Conservation (phyloP, 2,888 invertebrate species). For the Podabrus alpinus region DNA sequence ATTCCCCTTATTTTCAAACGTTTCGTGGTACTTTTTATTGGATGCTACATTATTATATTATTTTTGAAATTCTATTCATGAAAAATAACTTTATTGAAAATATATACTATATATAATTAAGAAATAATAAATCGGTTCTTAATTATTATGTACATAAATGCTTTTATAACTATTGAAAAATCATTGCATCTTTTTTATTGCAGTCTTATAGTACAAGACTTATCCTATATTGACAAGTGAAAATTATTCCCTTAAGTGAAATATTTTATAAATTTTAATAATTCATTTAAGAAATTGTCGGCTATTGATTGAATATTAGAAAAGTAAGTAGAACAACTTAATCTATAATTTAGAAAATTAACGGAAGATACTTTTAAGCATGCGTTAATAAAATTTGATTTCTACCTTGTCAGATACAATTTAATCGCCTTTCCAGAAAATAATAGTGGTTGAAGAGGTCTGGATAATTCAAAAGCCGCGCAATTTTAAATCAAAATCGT, state of each 20-base stretch:
- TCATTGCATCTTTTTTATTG: no score
- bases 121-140: no score
- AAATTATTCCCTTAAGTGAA: neutral
- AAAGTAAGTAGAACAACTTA: neutral
- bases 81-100: no score
- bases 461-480: neutral
- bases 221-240: neutral
- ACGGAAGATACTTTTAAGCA: neutral
- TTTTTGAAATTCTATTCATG: no score
- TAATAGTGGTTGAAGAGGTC: neutral
- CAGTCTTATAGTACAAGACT: no score
- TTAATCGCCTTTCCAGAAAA: neutral
- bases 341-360: neutral
- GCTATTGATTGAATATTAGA: neutral
- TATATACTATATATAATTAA: no score
- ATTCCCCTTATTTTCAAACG: neutral
- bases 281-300: neutral
- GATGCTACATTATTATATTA: neutral
- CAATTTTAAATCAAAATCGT: neutral
- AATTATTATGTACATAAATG: no score
- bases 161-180: no score
- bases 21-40: neutral
- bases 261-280: neutral
- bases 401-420: neutral
- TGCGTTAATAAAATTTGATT: neutral